Conservation (phyloP, 2,888 invertebrate species). For the Meteorus cinctellus region DNA sequence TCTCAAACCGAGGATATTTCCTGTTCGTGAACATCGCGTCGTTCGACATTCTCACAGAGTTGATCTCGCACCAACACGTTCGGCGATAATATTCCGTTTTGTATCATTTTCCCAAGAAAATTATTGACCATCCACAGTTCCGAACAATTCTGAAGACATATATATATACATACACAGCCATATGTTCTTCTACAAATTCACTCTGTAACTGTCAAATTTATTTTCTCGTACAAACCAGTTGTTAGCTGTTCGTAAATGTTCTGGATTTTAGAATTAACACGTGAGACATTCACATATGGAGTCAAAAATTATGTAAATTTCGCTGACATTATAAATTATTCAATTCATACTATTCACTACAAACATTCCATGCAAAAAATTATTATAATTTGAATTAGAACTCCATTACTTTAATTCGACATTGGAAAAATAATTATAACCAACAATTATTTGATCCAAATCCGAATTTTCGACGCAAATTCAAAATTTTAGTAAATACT, state of each 20-base stretch:
- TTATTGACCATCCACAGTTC: conserved; percentile 56
- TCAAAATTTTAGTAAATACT: too few relatives aligned
- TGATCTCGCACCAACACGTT: conserved; percentile 10
- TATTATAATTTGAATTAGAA: too few relatives aligned
- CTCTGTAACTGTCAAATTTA: conserved; percentile 15
- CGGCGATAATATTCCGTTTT: conserved; percentile 36
- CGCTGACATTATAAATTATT: conserved; percentile 5
- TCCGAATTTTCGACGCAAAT: too few relatives aligned
- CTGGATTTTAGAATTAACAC: conserved; percentile 34
- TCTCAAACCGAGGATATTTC: not conserved
- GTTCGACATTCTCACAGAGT: conserved; percentile 2
- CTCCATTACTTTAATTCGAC: too few relatives aligned
- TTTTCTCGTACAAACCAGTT: not conserved
- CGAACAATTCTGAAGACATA: not conserved
- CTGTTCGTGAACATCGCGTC: not conserved
- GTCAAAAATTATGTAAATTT: conserved; percentile 23
- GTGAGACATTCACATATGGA: not conserved
- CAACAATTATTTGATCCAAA: too few relatives aligned
- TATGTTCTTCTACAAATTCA: conserved; percentile 17
- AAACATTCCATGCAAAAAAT: too few relatives aligned
- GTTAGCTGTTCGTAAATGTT: conserved; percentile 36
- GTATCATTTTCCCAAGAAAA: conserved; percentile 59
- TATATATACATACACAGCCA: not conserved
- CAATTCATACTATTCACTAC: too few relatives aligned
- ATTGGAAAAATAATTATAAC: too few relatives aligned